Base-by-base conservation (phyloP, 1,140 invertebrate genomes). In the Aphelinus atriplicis region DNA sequence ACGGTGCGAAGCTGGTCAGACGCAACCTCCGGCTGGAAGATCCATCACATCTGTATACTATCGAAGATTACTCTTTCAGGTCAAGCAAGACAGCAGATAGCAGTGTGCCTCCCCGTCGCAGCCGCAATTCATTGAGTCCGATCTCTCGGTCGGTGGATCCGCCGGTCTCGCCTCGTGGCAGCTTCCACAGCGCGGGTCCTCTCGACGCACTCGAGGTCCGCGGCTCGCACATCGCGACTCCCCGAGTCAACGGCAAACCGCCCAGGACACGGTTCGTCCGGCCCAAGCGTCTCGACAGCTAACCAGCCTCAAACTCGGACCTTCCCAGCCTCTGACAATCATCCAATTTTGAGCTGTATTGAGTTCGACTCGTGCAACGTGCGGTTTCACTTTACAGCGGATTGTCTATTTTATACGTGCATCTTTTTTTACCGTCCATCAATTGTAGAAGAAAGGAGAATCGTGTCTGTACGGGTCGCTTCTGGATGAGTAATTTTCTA, bases 71-170 rank as follows among this genome's bases (percentile, higher is more conserved):
- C 51, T 53, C 50, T 81, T 79, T 60, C 47, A 83, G 82, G 55
- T 79, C 78, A 76, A 26, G 73, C 7, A 78, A 78, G 43, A 78
- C 81, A 42, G 76, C 80, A n/a, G 76, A 81, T 4, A 26, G 26
- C 26, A 74, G 71, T 26, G 5, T 78, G 2, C 63, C 77, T 5
- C 67, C 78, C 1, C 78, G 80, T 43, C 77, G 80, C 7, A 80
- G 64, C 42, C 77, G 77, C 50, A 84, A 81, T 71, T 81, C 83
- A n/a, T 61, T 85, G 58, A 86, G 81, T 78, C 85, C 85, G 26
- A 85, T 86, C 77, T 71, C 78, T 9, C 80, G 75, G 5, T 57
- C 83, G 4, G 45, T 67, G 26, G 26, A 26, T 26, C 69, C 66
- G 9, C 51, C 74, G 10, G 67, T 1, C 5, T 71, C 70, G 2